Conservation (phyloP, 64 coral and sea anemone genomes). For the Acropora yongei region DNA sequence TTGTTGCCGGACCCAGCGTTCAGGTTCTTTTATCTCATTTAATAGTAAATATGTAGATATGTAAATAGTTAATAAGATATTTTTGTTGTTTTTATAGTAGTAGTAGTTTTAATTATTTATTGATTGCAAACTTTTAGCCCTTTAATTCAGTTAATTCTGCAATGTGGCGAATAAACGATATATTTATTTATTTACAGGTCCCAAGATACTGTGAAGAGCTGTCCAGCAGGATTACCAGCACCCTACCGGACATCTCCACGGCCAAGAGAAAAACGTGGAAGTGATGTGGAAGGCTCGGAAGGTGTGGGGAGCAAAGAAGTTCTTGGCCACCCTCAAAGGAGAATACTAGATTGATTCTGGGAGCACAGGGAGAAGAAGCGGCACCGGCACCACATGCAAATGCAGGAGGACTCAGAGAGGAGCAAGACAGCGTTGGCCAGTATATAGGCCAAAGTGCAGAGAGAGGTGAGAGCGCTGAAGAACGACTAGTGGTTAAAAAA, state of each 20-base stretch:
- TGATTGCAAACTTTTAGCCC: too few relatives aligned
- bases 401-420: slow-evolving; percentile 18
- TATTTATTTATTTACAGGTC: not conserved
- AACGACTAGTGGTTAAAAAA: slow-evolving; percentile 44
- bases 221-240: not conserved
- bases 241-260: not conserved
- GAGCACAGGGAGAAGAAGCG: not conserved
- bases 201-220: slow-evolving; percentile 3
- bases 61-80: too few relatives aligned
- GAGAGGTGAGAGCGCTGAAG: slow-evolving; percentile 30
- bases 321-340: slow-evolving; percentile 11
- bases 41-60: too few relatives aligned
- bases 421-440: not conserved
- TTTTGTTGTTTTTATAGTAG: too few relatives aligned
- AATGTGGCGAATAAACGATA: too few relatives aligned
- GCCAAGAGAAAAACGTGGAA: not conserved
- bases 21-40: too few relatives aligned
- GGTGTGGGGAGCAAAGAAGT: not conserved
- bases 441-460: too few relatives aligned
- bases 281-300: not conserved
- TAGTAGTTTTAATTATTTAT: too few relatives aligned
- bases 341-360: slow-evolving; percentile 25
- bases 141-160: too few relatives aligned
- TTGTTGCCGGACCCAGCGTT: too few relatives aligned
- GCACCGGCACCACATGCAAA: not conserved